These are phyloP conservation scores for Oscheius sp. DNA, from an alignment of 2,888 invertebrate species.

Conservation along the genomic window DNA sequence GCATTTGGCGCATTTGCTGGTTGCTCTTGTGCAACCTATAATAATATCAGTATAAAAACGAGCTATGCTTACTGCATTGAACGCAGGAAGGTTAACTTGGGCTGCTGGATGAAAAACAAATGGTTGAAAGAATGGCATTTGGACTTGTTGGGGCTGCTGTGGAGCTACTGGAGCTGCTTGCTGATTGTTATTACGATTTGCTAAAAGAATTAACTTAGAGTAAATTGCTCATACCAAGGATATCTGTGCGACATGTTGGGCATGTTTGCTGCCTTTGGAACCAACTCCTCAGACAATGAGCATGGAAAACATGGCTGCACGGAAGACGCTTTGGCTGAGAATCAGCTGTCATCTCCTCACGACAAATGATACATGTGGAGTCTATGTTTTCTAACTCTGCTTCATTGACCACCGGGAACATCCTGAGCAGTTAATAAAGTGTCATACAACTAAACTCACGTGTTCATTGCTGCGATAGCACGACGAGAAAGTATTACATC, in stretches of 20 bases:
- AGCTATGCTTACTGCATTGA: background rate
- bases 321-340: conserved; percentile 86
- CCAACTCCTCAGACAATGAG: conserved; percentile 95
- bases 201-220: too few species aligned
- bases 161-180: conserved; percentile 18
- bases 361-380: conserved; percentile 96
- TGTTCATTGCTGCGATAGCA: conserved; percentile 70
- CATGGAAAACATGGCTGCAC: conserved; percentile 99
- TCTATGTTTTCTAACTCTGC: conserved; percentile 61
- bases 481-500: conserved; percentile 89
- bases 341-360: conserved; percentile 83
- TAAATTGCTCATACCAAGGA: conserved; percentile 36
- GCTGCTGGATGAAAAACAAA: conserved; percentile 40
- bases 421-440: conserved; percentile 74
- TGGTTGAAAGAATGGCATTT: conserved; percentile 54
- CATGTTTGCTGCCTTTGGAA: conserved; percentile 99
- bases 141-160: conserved; percentile 5
- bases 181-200: conserved; percentile 17
- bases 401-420: conserved; percentile 64
- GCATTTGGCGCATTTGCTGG: background rate
- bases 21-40: background rate
- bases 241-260: conserved; percentile 83
- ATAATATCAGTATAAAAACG: background rate
- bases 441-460: conserved; percentile 30
- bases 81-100: conserved; percentile 5